Percentiles rank a stretch among this genome's conserved stretches.
phyloP scores from a whole-genome alignment of 2,797 vertebrate species.

The Pangasius mekongensis region DNA sequence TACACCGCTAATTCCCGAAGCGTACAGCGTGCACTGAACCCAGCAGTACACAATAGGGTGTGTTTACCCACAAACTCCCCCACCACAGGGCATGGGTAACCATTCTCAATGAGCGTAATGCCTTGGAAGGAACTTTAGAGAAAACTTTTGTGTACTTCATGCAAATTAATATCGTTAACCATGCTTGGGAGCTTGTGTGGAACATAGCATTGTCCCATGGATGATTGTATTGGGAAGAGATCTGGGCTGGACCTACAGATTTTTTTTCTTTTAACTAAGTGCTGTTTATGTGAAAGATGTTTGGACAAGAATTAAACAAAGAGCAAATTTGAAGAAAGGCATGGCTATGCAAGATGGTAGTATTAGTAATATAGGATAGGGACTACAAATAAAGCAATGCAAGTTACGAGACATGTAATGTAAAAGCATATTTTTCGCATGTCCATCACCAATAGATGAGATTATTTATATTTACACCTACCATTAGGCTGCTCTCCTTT shows the following conservation, averaged over 20 bases:
- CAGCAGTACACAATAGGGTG: conserved; percentile 9
- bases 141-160: conserved; percentile 9
- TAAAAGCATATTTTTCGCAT: neutral
- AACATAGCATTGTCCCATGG: neutral
- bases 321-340: neutral
- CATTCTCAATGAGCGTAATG: neutral
- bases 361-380: neutral
- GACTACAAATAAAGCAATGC: neutral
- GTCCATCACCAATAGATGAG: neutral
- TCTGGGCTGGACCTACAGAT: no score
- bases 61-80: conserved; percentile 11
- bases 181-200: neutral
- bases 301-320: neutral
- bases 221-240: neutral
- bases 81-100: neutral
- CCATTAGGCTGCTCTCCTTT: neutral
- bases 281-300: neutral
- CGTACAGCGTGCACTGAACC: conserved; percentile 6
- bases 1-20: neutral
- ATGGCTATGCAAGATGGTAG: neutral
- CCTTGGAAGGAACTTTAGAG: neutral
- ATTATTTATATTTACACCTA: neutral
- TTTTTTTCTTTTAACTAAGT: neutral
- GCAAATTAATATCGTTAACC: neutral
- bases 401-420: neutral